A percentile compares a stretch with the other conserved stretches of the same genome.
Conservation (phyloP, 2,888 invertebrate species). For the Athetis lepigone region DNA sequence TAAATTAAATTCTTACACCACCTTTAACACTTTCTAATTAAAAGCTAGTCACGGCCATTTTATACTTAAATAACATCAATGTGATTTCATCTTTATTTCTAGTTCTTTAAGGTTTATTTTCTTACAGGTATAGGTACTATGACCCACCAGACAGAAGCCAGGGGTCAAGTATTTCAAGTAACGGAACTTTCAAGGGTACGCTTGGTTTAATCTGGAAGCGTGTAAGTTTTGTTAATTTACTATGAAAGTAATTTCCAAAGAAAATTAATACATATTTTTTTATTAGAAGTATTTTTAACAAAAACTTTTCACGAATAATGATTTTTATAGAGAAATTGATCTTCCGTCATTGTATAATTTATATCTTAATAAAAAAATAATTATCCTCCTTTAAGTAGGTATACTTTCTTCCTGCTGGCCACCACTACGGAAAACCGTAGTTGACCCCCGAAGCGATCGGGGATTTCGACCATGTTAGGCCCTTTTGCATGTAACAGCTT, state of each 20-base stretch:
- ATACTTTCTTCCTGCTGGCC: no score
- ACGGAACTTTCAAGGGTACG: conserved; percentile 93
- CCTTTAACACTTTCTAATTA: conserved; percentile 36
- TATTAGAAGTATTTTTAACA: no score
- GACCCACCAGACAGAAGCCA: conserved; percentile 94
- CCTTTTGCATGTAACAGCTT: no score
- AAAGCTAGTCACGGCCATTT: conserved; percentile 29
- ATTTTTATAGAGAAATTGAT: no score
- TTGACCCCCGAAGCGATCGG: no score
- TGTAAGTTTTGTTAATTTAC: conserved; percentile 78
- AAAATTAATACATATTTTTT: conserved; percentile 9
- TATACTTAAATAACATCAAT: conserved; percentile 7
- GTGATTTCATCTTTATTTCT: conserved; percentile 13
- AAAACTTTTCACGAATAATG: no score
- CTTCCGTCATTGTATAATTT: no score
- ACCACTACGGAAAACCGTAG: no score
- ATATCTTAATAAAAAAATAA: no score
- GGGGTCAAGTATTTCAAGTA: conserved; percentile 91
- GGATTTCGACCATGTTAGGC: no score
- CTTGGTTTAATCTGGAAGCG: conserved; percentile 93
- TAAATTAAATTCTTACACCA: conserved; percentile 38
- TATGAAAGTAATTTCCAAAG: conserved; percentile 10
- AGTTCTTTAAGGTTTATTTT: conserved; percentile 22
- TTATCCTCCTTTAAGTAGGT: no score
- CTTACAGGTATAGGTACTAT: conserved; percentile 91